phyloP scores from a whole-genome alignment of 2,888 invertebrate species.

The Drosophila longiperda region DNA sequence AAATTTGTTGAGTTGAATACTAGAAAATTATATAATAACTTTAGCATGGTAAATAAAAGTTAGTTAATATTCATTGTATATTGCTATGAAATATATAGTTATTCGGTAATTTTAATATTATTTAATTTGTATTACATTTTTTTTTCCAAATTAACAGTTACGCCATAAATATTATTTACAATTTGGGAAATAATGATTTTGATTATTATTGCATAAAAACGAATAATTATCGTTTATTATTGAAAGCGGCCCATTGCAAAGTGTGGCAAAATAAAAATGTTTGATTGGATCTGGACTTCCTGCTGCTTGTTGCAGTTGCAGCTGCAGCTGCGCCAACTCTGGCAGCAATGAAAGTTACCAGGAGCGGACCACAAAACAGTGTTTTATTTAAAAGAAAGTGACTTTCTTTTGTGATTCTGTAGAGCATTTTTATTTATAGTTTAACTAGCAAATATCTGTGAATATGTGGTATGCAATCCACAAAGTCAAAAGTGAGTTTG shows the following conservation, averaged over 20 bases:
- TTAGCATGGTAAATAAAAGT: neutral
- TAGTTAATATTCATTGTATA: neutral
- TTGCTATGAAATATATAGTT: neutral
- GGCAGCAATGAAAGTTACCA: slow-evolving; percentile 48
- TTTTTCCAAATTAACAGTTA: neutral
- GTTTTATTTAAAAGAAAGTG: neutral
- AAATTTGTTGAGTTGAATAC: slow-evolving; percentile 9
- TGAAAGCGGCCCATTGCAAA: slow-evolving; percentile 6
- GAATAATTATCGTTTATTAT: slow-evolving; percentile 1
- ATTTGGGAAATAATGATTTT: neutral
- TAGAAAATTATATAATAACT: slow-evolving; percentile 24
- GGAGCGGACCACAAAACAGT: slow-evolving; percentile 13
- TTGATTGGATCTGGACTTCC: slow-evolving; percentile 35
- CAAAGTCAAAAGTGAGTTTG: neutral
- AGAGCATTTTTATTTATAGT: neutral
- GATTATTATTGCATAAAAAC: neutral
- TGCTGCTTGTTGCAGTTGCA: slow-evolving; percentile 28
- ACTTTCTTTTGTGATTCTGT: neutral
- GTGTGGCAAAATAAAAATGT: slow-evolving; percentile 10
- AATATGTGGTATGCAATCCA: neutral
- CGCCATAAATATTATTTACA: neutral
- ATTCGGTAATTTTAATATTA: neutral
- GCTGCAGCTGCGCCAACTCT: slow-evolving; percentile 37
- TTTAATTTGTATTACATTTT: neutral
- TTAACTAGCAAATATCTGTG: neutral